phyloP scores from a whole-genome alignment of 1,140 invertebrate genomes.

The Drosophila aff. region DNA sequence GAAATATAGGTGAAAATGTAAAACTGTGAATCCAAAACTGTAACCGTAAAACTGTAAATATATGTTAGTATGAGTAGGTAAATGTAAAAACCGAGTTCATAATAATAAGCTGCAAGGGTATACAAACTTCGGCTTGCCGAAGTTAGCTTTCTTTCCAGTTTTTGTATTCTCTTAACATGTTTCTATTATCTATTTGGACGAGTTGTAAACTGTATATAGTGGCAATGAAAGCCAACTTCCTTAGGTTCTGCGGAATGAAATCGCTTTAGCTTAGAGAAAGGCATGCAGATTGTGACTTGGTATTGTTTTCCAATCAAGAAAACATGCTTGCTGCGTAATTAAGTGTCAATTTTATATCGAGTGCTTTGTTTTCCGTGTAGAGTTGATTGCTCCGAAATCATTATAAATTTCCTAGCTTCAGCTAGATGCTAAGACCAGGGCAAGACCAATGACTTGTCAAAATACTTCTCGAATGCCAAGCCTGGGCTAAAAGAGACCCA shows the following conservation, averaged over 20 bases:
- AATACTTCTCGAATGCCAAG: slow-evolving; percentile 51
- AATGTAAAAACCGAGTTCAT: no score
- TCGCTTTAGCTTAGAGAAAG: neutral
- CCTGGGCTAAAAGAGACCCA: slow-evolving; percentile 19
- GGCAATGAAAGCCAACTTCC: neutral
- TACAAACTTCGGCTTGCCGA: no score
- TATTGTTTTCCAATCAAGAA: neutral
- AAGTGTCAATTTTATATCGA: neutral
- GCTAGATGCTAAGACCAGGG: slow-evolving; percentile 46
- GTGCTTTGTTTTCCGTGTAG: slow-evolving; percentile 15
- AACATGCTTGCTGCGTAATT: neutral
- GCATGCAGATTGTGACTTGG: neutral
- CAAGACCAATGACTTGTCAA: slow-evolving; percentile 69
- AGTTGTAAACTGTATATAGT: neutral
- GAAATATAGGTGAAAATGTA: no score
- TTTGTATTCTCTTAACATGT: neutral
- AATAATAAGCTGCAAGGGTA: no score
- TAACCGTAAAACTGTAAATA: no score
- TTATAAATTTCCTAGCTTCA: slow-evolving; percentile 32
- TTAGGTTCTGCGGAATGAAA: neutral
- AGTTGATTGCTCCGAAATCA: slow-evolving; percentile 5
- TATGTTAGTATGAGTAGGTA: no score
- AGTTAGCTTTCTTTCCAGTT: no score
- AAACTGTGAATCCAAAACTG: no score
- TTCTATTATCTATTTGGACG: neutral